A percentile compares a stretch with the other conserved stretches of the same genome.
These are phyloP conservation scores for Pristionchus arcanus DNA, from an alignment of 2,888 invertebrate genomes.

Conservation along the genomic window DNA sequence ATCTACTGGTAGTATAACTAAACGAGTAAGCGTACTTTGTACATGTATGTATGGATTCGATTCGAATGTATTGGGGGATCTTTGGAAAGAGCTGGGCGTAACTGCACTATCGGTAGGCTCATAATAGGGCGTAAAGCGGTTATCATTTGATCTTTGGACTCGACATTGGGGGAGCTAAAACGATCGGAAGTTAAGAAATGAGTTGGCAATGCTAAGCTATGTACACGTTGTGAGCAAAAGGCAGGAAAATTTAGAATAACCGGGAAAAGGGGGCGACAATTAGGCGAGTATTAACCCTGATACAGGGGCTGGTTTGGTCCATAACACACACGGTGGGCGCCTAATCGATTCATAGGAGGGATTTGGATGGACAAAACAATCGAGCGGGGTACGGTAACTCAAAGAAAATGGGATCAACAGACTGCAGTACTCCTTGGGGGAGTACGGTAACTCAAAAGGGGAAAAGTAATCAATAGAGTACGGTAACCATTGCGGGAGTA, in stretches of 20 bases:
- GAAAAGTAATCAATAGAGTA: too few relatives aligned
- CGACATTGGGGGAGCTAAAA: background rate
- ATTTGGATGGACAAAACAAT: background rate
- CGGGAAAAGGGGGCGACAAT: background rate
- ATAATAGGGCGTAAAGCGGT: slow-evolving; percentile 6
- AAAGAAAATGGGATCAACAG: background rate
- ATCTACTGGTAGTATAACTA: background rate
- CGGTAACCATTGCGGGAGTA: background rate
- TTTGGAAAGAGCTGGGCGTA: slow-evolving; percentile 24
- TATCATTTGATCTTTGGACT: slow-evolving; percentile 7
- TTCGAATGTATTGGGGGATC: slow-evolving; percentile 3
- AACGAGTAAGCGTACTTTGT: slow-evolving; percentile 49
- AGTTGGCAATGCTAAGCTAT: background rate
- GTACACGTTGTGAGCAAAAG: background rate
- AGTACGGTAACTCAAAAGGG: background rate
- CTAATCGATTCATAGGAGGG: background rate
- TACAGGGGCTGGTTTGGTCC: background rate
- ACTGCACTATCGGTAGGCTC: background rate
- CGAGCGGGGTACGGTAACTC: background rate
- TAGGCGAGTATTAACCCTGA: background rate
- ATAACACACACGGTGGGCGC: background rate
- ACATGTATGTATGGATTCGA: background rate
- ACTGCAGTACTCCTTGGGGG: background rate
- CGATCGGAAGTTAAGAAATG: background rate
- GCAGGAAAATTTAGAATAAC: background rate